A percentile compares a stretch with the other conserved stretches of the same genome.
phyloP scores from a whole-genome alignment of 2,797 vertebrate species.

The Schizopygopsis malacanthus region DNA sequence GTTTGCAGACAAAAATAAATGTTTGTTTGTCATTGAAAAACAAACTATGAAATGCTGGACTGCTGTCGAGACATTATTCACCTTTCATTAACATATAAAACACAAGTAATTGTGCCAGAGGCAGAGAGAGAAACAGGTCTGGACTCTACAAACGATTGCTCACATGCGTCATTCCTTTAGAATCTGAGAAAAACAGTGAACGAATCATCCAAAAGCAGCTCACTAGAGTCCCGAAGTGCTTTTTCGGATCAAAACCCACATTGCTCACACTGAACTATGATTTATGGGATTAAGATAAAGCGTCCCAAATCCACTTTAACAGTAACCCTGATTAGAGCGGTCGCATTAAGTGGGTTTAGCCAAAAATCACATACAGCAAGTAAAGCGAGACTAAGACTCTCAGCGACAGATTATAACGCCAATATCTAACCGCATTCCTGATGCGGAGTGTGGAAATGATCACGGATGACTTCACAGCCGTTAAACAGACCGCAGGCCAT shows the following conservation, averaged over 20 bases:
- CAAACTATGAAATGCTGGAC: not conserved
- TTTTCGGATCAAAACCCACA: constrained; percentile 8
- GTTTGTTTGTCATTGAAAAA: constrained; percentile 16
- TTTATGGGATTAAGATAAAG: constrained; percentile 44
- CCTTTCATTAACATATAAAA: constrained; percentile 2
- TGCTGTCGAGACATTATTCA: not conserved
- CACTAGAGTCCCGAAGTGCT: not conserved
- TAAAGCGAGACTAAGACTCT: constrained; percentile 21
- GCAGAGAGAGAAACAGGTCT: not conserved
- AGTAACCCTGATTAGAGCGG: constrained; percentile 30
- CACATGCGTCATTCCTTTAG: constrained; percentile 1
- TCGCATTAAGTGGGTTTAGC: constrained; percentile 27
- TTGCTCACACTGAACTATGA: constrained; percentile 7
- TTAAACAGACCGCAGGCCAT: not conserved
- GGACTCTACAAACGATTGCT: not conserved
- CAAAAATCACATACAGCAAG: constrained; percentile 12
- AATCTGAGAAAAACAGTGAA: not conserved
- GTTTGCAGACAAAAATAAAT: not conserved
- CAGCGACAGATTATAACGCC: not conserved
- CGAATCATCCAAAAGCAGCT: not conserved
- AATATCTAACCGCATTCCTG: not conserved
- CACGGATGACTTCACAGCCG: not conserved
- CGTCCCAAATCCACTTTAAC: constrained; percentile 41
- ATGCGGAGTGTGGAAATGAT: constrained; percentile 9
- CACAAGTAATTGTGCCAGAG: not conserved